phyloP scores from a whole-genome alignment of 2,888 invertebrate species.

The Dicyrtomina minuta region DNA sequence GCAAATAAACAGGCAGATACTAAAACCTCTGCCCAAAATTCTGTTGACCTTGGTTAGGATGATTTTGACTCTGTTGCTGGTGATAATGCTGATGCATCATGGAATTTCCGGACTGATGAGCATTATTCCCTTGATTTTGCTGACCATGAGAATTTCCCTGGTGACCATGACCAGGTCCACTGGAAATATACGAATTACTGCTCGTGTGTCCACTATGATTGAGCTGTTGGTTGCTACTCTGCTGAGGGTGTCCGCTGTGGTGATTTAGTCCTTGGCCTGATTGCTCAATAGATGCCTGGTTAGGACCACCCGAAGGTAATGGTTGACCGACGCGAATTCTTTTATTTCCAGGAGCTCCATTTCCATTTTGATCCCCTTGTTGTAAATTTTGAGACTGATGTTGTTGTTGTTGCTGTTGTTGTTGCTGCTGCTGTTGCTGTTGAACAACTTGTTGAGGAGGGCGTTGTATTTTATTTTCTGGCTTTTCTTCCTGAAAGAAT shows the following conservation, averaged over 20 bases:
- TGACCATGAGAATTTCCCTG: conserved; percentile 27
- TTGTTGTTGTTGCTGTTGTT: conserved; percentile 35
- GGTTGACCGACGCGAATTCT: conserved; percentile 31
- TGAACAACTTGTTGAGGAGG: conserved; percentile 31
- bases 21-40: conserved; percentile 50
- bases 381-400: conserved; percentile 25
- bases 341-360: conserved; percentile 12
- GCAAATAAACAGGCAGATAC: too few relatives aligned
- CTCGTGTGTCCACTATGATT: conserved; percentile 36
- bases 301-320: conserved; percentile 12
- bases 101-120: conserved; percentile 41
- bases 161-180: conserved; percentile 23
- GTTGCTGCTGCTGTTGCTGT: background rate
- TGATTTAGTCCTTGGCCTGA: conserved; percentile 3
- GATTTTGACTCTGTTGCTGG: conserved; percentile 55
- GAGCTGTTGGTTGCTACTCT: conserved; percentile 36
- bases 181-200: conserved; percentile 30
- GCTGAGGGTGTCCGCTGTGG: conserved; percentile 32
- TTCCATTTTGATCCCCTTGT: conserved; percentile 22
- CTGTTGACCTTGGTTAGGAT: conserved; percentile 49
- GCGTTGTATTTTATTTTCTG: conserved; percentile 45
- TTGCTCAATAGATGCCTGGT: conserved; percentile 5
- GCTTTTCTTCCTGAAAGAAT: conserved; percentile 49
- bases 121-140: conserved; percentile 37
- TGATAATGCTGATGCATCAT: conserved; percentile 47